Base-by-base conservation (phyloP, 2,888 invertebrate species). In the Eulithis prunata region DNA sequence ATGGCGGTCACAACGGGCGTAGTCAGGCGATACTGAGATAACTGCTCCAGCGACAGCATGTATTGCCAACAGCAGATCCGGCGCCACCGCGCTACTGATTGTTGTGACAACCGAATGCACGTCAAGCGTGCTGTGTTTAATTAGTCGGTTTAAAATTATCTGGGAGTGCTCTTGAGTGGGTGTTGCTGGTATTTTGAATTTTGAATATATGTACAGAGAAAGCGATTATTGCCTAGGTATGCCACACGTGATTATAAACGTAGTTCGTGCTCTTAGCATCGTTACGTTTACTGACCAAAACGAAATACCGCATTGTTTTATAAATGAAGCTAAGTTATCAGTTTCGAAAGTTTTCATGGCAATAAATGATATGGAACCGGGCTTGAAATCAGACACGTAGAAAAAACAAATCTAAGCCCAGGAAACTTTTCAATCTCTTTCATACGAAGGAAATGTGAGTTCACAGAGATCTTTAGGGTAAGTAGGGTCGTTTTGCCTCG, bases 1-100 rank as follows among this genome's bases (percentile, higher is more conserved):
- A 85, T 82, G 87, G 86, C 83, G 79, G 81, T 79, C 83, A 87
- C 85, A 87, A 83, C 87, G 85, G 80, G 85, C 84, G 87, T 86
- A 89, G 82, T 84, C 86, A 85, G 85, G 83, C 88, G 87, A 88
- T 88, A 83, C 85, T 81, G 84, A 86, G 90, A 90, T 89, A 88
- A 88, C 86, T 83, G 84, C 81, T 85, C 71, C 84, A 82, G 83
- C 80, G 78, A 72, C 83, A 81, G 81, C 81, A 78, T 83, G 81
- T 80, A 82, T 79, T 81, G 82, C 75, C 76, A 75, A 74, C 79
- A 78, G 80, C 80, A 77, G 77, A 82, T 79, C 76, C 81, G 80
- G 78, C 81, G 75, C 64, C 61, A 58, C 62, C 58, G 67, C 63
- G 75, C 81, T 82, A 79, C 80, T 78, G 75, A 70, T 74, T 78